Evolutionary conservation across 1,140 invertebrate genomes (phyloP).

Genomic region (Danaus plexippus): DNA sequence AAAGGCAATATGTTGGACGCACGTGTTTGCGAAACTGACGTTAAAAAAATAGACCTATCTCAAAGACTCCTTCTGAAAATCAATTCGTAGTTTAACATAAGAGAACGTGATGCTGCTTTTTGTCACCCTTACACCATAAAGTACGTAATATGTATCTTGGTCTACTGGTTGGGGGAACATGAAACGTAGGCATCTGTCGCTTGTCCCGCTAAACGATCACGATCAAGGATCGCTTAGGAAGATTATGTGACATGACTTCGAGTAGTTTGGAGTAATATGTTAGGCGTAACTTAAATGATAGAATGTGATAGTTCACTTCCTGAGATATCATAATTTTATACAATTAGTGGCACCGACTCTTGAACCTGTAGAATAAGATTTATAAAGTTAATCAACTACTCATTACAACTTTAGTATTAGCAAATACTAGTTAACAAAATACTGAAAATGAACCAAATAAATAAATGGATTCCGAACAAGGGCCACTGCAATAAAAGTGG

Average conservation of each 20-base stretch:
- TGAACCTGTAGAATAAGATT: no score
- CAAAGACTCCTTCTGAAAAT: conserved; percentile 41
- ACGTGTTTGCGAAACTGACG: conserved; percentile 46
- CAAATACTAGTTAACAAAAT: no score
- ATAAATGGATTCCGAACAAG: no score
- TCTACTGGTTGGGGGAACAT: conserved; percentile 38
- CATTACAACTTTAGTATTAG: no score
- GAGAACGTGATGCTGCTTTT: conserved; percentile 39
- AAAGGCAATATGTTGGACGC: conserved; percentile 46
- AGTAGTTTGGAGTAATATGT: conserved; percentile 6
- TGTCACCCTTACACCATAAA: conserved; percentile 30
- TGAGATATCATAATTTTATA: no score
- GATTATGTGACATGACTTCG: conserved; percentile 14
- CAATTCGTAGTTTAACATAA: conserved; percentile 59
- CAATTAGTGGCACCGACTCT: no score
- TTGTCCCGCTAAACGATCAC: conserved; percentile 20
- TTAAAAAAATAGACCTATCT: conserved; percentile 45
- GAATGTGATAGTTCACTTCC: no score
- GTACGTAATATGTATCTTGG: conserved; percentile 44
- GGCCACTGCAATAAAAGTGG: no score
- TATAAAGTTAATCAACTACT: no score
- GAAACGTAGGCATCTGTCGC: conserved; percentile 18
- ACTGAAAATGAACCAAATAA: no score
- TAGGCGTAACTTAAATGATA: neutral
- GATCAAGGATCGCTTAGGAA: conserved; percentile 22